Conservation (phyloP, 1,140 invertebrate genomes). For the Penaeus vannamei region DNA sequence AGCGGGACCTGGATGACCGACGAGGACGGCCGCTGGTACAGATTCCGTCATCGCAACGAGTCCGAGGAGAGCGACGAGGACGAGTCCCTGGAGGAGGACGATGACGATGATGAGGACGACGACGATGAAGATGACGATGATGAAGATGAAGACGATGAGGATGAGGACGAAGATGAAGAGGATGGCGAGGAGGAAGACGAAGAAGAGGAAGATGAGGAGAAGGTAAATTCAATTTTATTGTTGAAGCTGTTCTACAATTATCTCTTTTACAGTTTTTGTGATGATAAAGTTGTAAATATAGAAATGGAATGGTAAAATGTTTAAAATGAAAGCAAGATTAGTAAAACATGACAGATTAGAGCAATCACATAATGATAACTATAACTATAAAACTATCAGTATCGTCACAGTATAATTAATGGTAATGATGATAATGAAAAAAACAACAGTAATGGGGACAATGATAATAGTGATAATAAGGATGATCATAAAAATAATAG, state of each 20-base stretch:
- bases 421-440: too few relatives aligned
- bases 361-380: too few relatives aligned
- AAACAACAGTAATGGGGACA: too few relatives aligned
- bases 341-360: too few relatives aligned
- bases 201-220: slow-evolving; percentile 46
- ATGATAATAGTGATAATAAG: too few relatives aligned
- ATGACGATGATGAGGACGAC: not conserved
- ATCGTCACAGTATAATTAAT: too few relatives aligned
- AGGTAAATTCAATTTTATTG: not conserved
- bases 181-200: slow-evolving; percentile 54
- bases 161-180: slow-evolving; percentile 43
- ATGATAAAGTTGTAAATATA: too few relatives aligned
- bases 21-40: not conserved
- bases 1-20: not conserved
- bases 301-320: too few relatives aligned
- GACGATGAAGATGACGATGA: slow-evolving; percentile 26
- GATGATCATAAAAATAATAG: too few relatives aligned
- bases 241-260: not conserved
- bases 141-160: slow-evolving; percentile 43
- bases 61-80: slow-evolving; percentile 5
- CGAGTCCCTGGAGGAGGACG: not conserved
- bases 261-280: too few relatives aligned
- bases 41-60: not conserved
- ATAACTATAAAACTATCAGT: too few relatives aligned
- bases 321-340: too few relatives aligned